These are phyloP conservation scores for Mastigias papua DNA, from an alignment of 30 jellyfish, hydroid and myxozoan genomes.

Conservation along the genomic window DNA sequence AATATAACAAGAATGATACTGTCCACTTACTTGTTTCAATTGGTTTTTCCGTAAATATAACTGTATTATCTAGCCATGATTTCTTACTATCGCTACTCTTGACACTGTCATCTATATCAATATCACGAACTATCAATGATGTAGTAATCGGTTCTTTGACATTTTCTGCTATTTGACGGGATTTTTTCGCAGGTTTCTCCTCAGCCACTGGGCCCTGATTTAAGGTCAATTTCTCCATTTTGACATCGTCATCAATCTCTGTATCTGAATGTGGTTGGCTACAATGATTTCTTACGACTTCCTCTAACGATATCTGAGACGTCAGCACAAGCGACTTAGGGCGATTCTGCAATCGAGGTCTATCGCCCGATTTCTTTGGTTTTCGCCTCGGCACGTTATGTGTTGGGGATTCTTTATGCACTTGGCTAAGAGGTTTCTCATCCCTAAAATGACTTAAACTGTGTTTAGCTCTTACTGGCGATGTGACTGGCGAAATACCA, in stretches of 20 bases:
- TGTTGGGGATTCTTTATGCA: background rate
- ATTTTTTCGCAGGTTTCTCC: constrained; percentile 19
- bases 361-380: constrained; percentile 43
- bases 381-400: constrained; percentile 29
- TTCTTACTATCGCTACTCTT: constrained; percentile 12
- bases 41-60: constrained; percentile 1
- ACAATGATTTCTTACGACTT: constrained; percentile 10
- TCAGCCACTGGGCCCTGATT: background rate
- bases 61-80: constrained; percentile 16
- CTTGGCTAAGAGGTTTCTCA: background rate
- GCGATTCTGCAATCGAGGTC: constrained; percentile 45
- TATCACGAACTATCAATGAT: constrained; percentile 33
- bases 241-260: constrained; percentile 35
- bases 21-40: background rate
- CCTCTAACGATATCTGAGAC: constrained; percentile 35
- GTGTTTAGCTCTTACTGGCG: constrained; percentile 22
- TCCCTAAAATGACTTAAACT: constrained; percentile 17
- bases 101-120: constrained; percentile 40
- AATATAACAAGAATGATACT: background rate
- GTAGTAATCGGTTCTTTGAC: background rate
- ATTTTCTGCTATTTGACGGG: background rate
- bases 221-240: background rate
- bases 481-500: constrained; percentile 58
- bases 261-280: constrained; percentile 48
- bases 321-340: constrained; percentile 53